Percentiles rank a stretch among this genome's conserved stretches.
Conservation (phyloP, 2,797 vertebrate species). For the Sandelia bainsii region DNA sequence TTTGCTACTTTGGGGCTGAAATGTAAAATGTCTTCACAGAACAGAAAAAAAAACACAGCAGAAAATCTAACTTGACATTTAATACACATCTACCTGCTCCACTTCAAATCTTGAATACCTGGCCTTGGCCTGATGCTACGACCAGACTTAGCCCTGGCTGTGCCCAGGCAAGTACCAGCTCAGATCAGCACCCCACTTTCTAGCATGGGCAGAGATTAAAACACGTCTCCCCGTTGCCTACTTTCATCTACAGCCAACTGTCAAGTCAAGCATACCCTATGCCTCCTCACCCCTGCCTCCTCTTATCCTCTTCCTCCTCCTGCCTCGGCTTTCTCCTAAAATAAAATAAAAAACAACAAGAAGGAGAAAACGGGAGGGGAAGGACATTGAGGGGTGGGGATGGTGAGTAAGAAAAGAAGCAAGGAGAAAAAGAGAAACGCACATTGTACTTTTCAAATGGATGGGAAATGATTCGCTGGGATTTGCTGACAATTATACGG, state of each 20-base stretch:
- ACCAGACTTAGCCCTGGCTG: conserved; percentile 57
- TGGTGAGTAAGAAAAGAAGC: conserved; percentile 70
- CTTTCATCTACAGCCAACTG: conserved; percentile 86
- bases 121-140: conserved; percentile 50
- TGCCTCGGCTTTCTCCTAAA: conserved; percentile 59
- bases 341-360: not conserved
- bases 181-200: conserved; percentile 66
- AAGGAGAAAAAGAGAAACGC: conserved; percentile 81
- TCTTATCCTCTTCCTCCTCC: conserved; percentile 69
- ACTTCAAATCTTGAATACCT: conserved; percentile 36
- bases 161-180: conserved; percentile 77
- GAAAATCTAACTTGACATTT: not conserved
- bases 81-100: conserved; percentile 1
- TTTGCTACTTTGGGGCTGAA: not conserved
- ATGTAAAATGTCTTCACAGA: not conserved
- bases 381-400: conserved; percentile 65
- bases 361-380: conserved; percentile 70
- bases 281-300: conserved; percentile 66
- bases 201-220: conserved; percentile 80
- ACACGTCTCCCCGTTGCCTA: conserved; percentile 71
- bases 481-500: conserved; percentile 94
- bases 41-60: not conserved
- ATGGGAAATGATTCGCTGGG: conserved; percentile 93
- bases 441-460: conserved; percentile 91
- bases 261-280: conserved; percentile 77